These are phyloP conservation scores for pig (Sus scrofa) DNA, from an alignment of 2,113 vertebrate genomes.

Conservation along the genomic window T2T-Sscrofa CM000814.6:146404001-146404500, in stretches of 20 bases:
- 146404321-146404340: not conserved
- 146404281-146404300: no score
- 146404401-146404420: fast-evolving
- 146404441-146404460: fast-evolving
- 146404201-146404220: no score
- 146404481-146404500: not conserved
- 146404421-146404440: fast-evolving
- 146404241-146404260: no score
- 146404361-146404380: not conserved
- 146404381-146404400: fast-evolving
- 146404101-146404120: not conserved
- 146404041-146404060: not conserved
- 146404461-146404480: not conserved
- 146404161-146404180: no score
- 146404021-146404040: not conserved
- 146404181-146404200: no score
- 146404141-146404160: no score
- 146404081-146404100: not conserved
- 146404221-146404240: no score
- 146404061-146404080: not conserved
- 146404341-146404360: not conserved
- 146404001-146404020: not conserved
- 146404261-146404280: no score
- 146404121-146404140: not conserved
- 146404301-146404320: no score